Percentiles rank a stretch among this genome's conserved stretches.
Conservation (phyloP, 2,113 vertebrate genomes). For the Addax nasomaculatus region DNA sequence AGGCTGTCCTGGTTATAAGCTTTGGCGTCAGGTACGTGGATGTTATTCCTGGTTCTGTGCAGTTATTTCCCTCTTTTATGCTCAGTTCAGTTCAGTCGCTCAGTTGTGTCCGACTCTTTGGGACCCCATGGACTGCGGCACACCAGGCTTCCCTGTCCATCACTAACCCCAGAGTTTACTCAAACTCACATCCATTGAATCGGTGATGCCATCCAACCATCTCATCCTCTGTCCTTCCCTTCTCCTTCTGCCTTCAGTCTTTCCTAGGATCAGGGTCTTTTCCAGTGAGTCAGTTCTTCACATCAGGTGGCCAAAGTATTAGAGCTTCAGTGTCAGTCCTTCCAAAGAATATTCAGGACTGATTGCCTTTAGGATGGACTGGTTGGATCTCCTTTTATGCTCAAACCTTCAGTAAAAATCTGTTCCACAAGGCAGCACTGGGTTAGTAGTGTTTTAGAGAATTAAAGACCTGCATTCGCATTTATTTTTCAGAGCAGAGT, state of each 20-base stretch:
- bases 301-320: background rate
- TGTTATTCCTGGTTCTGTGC: background rate
- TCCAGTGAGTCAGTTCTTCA: background rate
- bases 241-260: background rate
- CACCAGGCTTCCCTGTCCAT: background rate
- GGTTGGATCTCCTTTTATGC: background rate
- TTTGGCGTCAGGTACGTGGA: fast-evolving
- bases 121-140: background rate
- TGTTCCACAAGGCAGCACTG: fast-evolving
- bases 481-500: fast-evolving
- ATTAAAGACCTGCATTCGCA: fast-evolving
- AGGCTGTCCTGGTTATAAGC: no score
- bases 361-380: background rate
- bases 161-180: background rate
- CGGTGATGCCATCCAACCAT: background rate
- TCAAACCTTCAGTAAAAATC: background rate
- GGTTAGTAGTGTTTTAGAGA: background rate
- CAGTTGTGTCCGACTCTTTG: background rate
- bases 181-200: background rate
- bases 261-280: background rate
- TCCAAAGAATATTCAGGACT: background rate
- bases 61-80: background rate
- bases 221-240: background rate
- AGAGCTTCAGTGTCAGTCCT: background rate
- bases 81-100: background rate